phyloP scores from a whole-genome alignment of 2,888 invertebrate genomes.

The Tinea pellionella region DNA sequence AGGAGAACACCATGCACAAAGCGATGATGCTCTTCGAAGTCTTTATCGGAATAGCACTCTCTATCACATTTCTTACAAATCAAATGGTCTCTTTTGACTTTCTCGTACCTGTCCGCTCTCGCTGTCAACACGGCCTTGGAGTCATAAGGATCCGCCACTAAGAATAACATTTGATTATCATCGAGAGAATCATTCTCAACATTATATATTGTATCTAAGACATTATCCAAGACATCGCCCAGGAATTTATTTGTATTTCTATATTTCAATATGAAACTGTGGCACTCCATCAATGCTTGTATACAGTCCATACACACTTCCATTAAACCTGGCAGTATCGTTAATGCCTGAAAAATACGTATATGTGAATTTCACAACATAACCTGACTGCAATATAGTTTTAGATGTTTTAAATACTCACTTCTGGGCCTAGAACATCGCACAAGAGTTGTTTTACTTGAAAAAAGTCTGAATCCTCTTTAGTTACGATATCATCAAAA shows the following conservation, averaged over 20 bases:
- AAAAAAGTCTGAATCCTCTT: slow-evolving; percentile 20
- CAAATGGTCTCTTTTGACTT: neutral
- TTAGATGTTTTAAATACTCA: slow-evolving; percentile 17
- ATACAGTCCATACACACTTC: slow-evolving; percentile 44
- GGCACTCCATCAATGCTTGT: slow-evolving; percentile 29
- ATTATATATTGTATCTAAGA: slow-evolving; percentile 28
- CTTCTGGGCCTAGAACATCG: slow-evolving; percentile 34
- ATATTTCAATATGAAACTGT: slow-evolving; percentile 35
- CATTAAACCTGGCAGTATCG: slow-evolving; percentile 42
- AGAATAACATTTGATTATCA: slow-evolving; percentile 31
- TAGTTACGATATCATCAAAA: neutral
- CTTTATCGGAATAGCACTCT: slow-evolving; percentile 24
- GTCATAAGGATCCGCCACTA: slow-evolving; percentile 32
- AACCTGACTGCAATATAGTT: neutral
- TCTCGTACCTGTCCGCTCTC: neutral
- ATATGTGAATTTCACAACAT: neutral
- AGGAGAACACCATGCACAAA: slow-evolving; percentile 29
- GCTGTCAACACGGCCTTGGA: slow-evolving; percentile 33
- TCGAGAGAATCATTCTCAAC: slow-evolving; percentile 24
- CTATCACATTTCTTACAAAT: slow-evolving; percentile 33
- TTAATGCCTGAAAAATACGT: slow-evolving; percentile 34
- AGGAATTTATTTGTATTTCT: slow-evolving; percentile 31
- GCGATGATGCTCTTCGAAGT: slow-evolving; percentile 34
- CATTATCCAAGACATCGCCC: slow-evolving; percentile 33
- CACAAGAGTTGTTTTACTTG: slow-evolving; percentile 30